A percentile compares a stretch with the other conserved stretches of the same genome.
These are phyloP conservation scores for Acanthococcus lagerstroemiae DNA, from an alignment of 2,888 invertebrate genomes.

Conservation along the genomic window DNA sequence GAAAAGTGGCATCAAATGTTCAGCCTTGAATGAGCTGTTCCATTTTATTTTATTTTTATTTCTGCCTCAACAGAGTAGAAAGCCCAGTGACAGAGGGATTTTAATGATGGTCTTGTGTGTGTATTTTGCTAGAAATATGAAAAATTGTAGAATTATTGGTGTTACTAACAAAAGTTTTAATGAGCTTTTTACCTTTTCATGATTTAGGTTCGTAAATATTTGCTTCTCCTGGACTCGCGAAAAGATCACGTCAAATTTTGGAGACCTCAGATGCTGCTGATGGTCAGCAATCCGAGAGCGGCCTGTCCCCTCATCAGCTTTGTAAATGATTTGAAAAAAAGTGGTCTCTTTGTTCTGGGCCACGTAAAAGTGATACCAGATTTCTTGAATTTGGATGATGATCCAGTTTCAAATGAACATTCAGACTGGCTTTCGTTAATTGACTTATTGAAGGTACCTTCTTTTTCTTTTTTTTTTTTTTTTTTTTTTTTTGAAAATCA, in stretches of 20 bases:
- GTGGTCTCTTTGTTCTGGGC: slow-evolving; percentile 76
- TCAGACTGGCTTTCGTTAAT: slow-evolving; percentile 87
- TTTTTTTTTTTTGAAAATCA: too few relatives aligned
- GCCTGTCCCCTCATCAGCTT: slow-evolving; percentile 89
- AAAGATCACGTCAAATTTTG: slow-evolving; percentile 99
- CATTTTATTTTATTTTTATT: neutral
- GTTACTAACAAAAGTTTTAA: too few relatives aligned
- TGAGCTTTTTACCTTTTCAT: neutral
- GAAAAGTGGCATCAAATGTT: too few relatives aligned
- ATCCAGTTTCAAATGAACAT: slow-evolving; percentile 67
- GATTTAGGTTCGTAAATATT: slow-evolving; percentile 77
- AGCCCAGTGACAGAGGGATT: too few relatives aligned
- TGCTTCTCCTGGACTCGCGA: slow-evolving; percentile 85
- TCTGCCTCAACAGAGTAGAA: too few relatives aligned
- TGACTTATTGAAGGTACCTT: slow-evolving; percentile 83
- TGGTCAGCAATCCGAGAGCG: slow-evolving; percentile 84
- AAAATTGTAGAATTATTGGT: neutral
- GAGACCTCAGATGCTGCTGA: slow-evolving; percentile 90
- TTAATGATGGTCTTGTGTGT: too few relatives aligned
- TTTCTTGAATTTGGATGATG: slow-evolving; percentile 39
- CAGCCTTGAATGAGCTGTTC: neutral
- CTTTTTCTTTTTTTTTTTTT: too few relatives aligned
- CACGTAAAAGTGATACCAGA: slow-evolving; percentile 59
- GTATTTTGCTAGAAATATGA: too few relatives aligned
- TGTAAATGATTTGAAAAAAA: slow-evolving; percentile 95